Evolutionary conservation across 2,888 invertebrate species (phyloP), one percentile per base, ranked within the genome.

Genomic region (Romanomermis culicivorax): DNA sequence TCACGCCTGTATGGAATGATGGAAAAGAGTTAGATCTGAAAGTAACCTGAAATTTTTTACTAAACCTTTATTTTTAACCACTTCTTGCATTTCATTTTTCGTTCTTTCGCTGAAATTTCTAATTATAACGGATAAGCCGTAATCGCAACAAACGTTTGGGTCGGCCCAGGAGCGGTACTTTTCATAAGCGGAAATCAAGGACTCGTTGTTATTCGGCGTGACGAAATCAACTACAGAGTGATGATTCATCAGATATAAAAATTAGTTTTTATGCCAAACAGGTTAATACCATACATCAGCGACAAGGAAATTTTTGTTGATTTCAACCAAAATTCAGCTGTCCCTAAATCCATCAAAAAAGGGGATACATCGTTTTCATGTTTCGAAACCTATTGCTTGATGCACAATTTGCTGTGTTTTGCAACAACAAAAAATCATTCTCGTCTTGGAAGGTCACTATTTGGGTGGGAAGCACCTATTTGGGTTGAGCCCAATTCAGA

Each of bases 71-170:
- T 84, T 81, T 26, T 77, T 72, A 60, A 78, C 78, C 54, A 95
- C 76, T 55, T 79, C 78, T 61, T 80, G 80, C 86, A 97, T 88
- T 68, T 97, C 91, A 63, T 82, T 79, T 20, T 69, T 64, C 2
- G 76, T 75, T 66, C 76, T 72, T 11, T 76, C 74, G 56, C 71
- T 73, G 91, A 91, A 95, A 77, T 81, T 82, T 25, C 88, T 85
- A 56, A 97, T 78, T 30, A 80, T 86, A 4, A 93, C 82, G 71
- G 95, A 95, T 2, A 97, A 77, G 0, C 77, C 82, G 72, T 93
- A 97, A 75, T 97, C 95, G 70, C 95, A 97, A 73, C 91, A 93
- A 52, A 91, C 93, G 77, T 95, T 91, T 55, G 79, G 80, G 70
- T 95, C 93, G 2, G 95, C 95, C 74, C 81, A 84, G 57, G 79